A percentile compares a stretch with the other conserved stretches of the same genome.
phyloP scores from a whole-genome alignment of 2,797 vertebrate species.

The Gymnothorax reevesii region DNA sequence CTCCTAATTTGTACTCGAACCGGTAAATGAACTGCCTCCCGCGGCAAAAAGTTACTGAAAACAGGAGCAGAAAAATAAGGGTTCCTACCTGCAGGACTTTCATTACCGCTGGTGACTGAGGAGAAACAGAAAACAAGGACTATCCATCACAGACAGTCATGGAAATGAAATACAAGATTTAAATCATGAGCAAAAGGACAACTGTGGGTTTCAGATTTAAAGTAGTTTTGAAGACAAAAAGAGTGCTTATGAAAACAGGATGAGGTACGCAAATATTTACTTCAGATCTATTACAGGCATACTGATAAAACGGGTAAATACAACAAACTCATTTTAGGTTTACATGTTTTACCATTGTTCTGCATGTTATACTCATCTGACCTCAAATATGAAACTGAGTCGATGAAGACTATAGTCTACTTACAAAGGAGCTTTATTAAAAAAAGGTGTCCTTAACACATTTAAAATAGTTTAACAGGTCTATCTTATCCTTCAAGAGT shows the following conservation, averaged over 20 bases:
- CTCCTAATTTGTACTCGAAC: not conserved
- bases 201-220: not conserved
- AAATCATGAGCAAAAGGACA: not conserved
- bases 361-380: not conserved
- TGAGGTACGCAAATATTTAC: not conserved
- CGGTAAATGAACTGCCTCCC: not conserved
- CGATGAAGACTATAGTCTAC: too few relatives aligned
- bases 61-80: not conserved
- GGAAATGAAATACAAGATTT: not conserved
- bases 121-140: not conserved
- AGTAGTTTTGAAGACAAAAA: not conserved
- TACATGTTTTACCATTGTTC: not conserved
- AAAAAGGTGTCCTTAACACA: not conserved
- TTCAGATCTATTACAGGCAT: not conserved
- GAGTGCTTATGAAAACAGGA: not conserved
- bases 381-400: not conserved
- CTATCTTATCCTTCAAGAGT: not conserved
- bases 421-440: not conserved
- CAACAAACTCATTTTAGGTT: too few relatives aligned
- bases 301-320: too few relatives aligned
- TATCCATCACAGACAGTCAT: not conserved
- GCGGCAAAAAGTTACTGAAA: not conserved
- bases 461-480: not conserved
- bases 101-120: not conserved
- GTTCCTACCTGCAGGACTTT: conserved; percentile 5